Evolutionary conservation across 2,113 vertebrate species (phyloP), one percentile per base, ranked within the genome.

Genomic region (Rhinoptilus africanus): DNA sequence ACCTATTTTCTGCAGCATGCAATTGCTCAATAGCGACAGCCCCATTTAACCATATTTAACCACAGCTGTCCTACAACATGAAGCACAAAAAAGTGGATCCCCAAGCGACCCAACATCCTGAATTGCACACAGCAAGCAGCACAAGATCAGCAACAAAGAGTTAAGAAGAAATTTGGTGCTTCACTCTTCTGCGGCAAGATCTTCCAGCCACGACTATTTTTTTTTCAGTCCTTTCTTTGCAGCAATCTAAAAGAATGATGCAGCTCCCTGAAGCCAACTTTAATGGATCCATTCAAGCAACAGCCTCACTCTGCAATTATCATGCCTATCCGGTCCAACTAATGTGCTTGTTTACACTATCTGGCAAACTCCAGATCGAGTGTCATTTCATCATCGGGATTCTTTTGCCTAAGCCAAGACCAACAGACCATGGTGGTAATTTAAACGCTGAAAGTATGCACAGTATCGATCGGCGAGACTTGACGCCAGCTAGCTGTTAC

Each of bases 371-470:
- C 39, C 89, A 77, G 86, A 69, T 88, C 83, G 10, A 91, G 79
- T 93, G 84, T 91, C 92, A 34, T 77, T 78, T 78, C 92, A 82
- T 83, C 84, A 71, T 69, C 0, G 19, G 76, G 71, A 73, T 91
- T 85, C 83, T 78, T 81, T 50, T 18, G 68, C 92, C 90, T 22
- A 56, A 88, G 92, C 89, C 92, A 83, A 92, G 96, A 81, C 86
- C 86, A 95, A 88, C 79, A 90, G 94, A 92, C 71, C 87, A 66
- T 60, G 77, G 63, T 80, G 95, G 91, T 73, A 95, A 96, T 59
- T 93, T 22, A 92, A 92, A 93, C 73, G 24, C 77, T 84, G 91
- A 68, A 59, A 95, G 82, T 86, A 51, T 43, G 72, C 76, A 64
- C 18, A 8, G 76, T 79, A 93, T 93, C 51, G 76, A 93, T 83